phyloP scores from a whole-genome alignment of 2,888 invertebrate genomes.

The Amphipyra tragopoginis region DNA sequence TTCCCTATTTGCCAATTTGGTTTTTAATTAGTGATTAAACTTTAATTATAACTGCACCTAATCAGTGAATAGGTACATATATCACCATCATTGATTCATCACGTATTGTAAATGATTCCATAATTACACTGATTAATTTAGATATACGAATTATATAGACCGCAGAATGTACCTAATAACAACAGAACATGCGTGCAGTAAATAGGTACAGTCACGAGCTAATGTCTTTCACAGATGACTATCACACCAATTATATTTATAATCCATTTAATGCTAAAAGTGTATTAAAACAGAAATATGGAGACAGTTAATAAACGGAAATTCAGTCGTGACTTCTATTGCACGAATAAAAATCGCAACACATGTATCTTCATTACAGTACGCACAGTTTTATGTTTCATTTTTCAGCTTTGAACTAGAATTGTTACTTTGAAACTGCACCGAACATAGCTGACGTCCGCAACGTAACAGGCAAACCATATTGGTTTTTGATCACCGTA shows the following conservation, averaged over 20 bases:
- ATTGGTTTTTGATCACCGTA: conserved; percentile 19
- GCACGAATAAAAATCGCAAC: conserved; percentile 16
- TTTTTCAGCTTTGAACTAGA: conserved; percentile 25
- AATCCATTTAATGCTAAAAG: conserved; percentile 38
- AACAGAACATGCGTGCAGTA: conserved; percentile 51
- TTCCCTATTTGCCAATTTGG: background rate
- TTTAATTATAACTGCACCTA: background rate
- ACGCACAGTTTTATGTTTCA: conserved; percentile 2
- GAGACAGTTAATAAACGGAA: conserved; percentile 14
- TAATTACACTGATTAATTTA: conserved; percentile 59
- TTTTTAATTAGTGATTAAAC: background rate
- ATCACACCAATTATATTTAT: conserved; percentile 38
- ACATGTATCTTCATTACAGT: conserved; percentile 17
- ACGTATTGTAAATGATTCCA: conserved; percentile 38
- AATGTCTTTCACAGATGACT: conserved; percentile 41
- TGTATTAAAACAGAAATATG: conserved; percentile 31
- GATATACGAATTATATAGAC: conserved; percentile 63
- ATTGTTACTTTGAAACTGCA: conserved; percentile 20
- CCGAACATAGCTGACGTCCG: conserved; percentile 15
- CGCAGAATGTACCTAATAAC: conserved; percentile 69
- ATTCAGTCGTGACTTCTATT: conserved; percentile 9
- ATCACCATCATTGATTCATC: conserved; percentile 11
- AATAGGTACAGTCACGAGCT: conserved; percentile 52
- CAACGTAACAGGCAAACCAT: conserved; percentile 11
- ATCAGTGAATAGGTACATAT: background rate